Percentiles rank a stretch among this genome's conserved stretches.
phyloP scores from a whole-genome alignment of 2,797 vertebrate genomes.

The Xenopus petersii region DNA sequence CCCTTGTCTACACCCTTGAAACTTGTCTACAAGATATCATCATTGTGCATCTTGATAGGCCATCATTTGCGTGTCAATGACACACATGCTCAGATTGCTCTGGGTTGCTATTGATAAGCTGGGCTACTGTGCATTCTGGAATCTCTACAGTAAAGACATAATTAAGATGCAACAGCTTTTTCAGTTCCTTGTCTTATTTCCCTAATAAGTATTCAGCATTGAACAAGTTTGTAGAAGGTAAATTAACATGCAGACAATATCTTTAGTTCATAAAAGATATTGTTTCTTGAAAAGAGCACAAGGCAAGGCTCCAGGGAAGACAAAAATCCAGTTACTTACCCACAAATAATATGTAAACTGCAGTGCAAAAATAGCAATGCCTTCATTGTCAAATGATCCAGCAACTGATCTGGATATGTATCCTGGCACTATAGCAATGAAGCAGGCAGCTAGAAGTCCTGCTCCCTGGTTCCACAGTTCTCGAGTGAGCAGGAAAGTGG shows the following conservation, averaged over 20 bases:
- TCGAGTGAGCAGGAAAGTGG: slow-evolving; percentile 92
- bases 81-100: too few species aligned
- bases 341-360: slow-evolving; percentile 98
- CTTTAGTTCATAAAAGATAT: slow-evolving; percentile 43
- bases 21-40: too few species aligned
- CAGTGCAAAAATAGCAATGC: slow-evolving; percentile 97
- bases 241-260: slow-evolving; percentile 44
- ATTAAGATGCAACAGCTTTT: too few species aligned
- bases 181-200: too few species aligned
- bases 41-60: too few species aligned
- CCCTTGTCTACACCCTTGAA: too few species aligned
- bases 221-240: slow-evolving; percentile 32
- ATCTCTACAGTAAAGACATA: too few species aligned
- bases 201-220: neutral
- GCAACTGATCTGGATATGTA: slow-evolving; percentile 97
- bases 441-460: slow-evolving; percentile 93
- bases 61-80: too few species aligned
- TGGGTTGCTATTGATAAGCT: too few species aligned
- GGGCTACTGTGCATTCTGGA: too few species aligned
- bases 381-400: slow-evolving; percentile 96
- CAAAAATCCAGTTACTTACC: slow-evolving; percentile 74
- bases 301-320: slow-evolving; percentile 42
- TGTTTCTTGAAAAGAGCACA: slow-evolving; percentile 15
- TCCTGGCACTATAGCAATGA: slow-evolving; percentile 95
- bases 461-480: slow-evolving; percentile 98